Percentiles rank a stretch among this genome's conserved stretches.
phyloP scores from a whole-genome alignment of 2,113 vertebrate species.

The Zosterops pallidus region DNA sequence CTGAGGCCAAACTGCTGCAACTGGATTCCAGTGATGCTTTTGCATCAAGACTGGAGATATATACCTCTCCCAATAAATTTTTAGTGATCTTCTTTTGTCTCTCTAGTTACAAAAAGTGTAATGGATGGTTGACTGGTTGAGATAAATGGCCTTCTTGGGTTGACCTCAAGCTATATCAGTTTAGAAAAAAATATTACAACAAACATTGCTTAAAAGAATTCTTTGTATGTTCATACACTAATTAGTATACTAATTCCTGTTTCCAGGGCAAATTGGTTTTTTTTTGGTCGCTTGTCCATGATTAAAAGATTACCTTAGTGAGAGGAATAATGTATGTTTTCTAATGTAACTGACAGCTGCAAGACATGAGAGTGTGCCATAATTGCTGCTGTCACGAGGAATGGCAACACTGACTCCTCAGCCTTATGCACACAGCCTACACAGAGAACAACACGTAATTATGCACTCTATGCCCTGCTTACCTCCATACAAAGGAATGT shows the following conservation, averaged over 20 bases:
- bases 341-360: not conserved
- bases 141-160: not conserved
- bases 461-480: constrained; percentile 16
- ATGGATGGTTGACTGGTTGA: not conserved
- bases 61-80: not conserved
- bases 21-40: not conserved
- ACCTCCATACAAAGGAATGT: constrained; percentile 34
- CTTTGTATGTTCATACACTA: not conserved
- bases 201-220: not conserved
- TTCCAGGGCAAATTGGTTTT: not conserved
- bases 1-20: not conserved
- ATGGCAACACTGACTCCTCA: not conserved
- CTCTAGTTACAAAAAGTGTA: not conserved
- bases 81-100: not conserved
- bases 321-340: not conserved
- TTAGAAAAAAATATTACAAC: not conserved
- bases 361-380: not conserved
- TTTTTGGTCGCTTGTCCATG: not conserved
- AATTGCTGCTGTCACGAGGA: not conserved
- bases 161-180: not conserved
- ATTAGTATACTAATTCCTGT: constrained; percentile 5
- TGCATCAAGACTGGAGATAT: not conserved
- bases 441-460: not conserved
- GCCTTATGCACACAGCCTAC: not conserved
- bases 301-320: not conserved